Base-by-base conservation (phyloP, 2,113 vertebrate species). In the Propithecus coquereli region DNA sequence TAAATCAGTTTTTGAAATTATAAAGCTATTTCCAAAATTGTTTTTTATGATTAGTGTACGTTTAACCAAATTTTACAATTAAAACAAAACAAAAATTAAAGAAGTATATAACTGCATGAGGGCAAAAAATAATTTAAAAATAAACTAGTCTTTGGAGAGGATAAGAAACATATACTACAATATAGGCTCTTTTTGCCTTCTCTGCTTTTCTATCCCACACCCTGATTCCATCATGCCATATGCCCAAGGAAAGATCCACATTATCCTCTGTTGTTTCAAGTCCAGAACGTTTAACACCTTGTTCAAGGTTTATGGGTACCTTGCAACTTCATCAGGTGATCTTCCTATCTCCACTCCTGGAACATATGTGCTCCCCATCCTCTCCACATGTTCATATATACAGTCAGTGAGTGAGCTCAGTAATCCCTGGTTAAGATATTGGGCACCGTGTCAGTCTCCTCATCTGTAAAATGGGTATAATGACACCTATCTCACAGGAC, bases 321-420 rank as follows among this genome's bases (percentile, higher is more conserved):
- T 81, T 77, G 3, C 3, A 22, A 5, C 23, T 73, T 65, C 6
- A 54, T 18, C 40, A 76, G 52, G 23, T 25, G 30, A 68, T 4
- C n/a, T 11, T 86, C 10, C 8, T 32, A 45, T 18, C 25, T 90
- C 17, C 10, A 17, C 0, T 30, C 6, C 12, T 12, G 54, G 22
- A 3, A 66, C 5, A 20, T 6, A 2, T 0, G 0, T 50, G 4
- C 30, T 74, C 73, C 30, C 5, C 4, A 0, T 16, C 0, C 3
- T 17, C 2, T 27, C 3, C 20, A 18, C 5, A 27, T 37, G 17
- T 9, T 50, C 4, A 37, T 6, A 2, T 6, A 34, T 1, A 17
- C 4, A 66, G 27, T 7, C 4, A 66, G 27, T 7, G 17, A 23
- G 50, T 52, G 10, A 66, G 25, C 27, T 73, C 16, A 54, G 27